Conservation (phyloP, 2,888 invertebrate species). For the Xanthia icteritia region DNA sequence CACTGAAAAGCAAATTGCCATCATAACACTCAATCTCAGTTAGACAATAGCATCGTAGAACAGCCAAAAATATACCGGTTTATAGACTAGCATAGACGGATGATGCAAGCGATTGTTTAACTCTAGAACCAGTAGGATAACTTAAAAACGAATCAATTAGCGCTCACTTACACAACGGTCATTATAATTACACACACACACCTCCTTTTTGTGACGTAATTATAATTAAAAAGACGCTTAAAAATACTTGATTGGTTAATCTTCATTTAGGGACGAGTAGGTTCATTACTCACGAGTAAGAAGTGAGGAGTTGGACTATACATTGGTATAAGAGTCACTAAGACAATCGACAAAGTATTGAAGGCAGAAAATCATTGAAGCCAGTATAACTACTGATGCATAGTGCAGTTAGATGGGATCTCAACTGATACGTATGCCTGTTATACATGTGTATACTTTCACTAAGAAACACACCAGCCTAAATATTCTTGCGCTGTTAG, state of each 20-base stretch:
- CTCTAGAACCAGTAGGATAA: slow-evolving; percentile 45
- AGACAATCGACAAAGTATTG: background rate
- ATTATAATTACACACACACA: slow-evolving; percentile 25
- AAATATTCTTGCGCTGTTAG: background rate
- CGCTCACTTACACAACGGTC: slow-evolving; percentile 40
- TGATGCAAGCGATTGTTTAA: slow-evolving; percentile 52
- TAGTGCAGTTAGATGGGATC: background rate
- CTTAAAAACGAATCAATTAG: slow-evolving; percentile 40
- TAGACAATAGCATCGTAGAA: slow-evolving; percentile 4
- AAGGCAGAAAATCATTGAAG: background rate
- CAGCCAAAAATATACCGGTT: slow-evolving; percentile 23
- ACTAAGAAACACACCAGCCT: background rate
- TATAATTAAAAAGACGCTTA: background rate
- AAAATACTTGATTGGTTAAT: slow-evolving; percentile 24
- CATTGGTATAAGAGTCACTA: background rate
- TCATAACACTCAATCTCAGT: background rate
- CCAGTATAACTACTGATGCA: background rate
- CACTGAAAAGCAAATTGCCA: background rate
- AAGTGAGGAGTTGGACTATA: background rate
- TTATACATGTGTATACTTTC: background rate
- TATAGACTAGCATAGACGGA: background rate
- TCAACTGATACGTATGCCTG: background rate
- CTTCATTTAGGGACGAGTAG: background rate
- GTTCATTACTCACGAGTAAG: background rate
- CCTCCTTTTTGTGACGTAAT: slow-evolving; percentile 38